phyloP scores from a whole-genome alignment of 1,140 invertebrate species.

The Drosophila orosa region DNA sequence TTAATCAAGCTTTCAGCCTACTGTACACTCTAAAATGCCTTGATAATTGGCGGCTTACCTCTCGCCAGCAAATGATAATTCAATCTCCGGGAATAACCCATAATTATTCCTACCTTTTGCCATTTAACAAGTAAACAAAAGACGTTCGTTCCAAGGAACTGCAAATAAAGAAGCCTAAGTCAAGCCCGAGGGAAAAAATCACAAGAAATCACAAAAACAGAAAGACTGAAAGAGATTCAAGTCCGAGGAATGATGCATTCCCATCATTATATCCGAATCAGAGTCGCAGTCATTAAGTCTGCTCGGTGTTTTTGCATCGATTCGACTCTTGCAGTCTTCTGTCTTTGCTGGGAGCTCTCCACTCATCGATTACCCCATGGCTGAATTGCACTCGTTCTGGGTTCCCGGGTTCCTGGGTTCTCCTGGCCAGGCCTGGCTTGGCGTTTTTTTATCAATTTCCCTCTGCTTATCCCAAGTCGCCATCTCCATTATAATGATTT shows the following conservation, averaged over 20 bases:
- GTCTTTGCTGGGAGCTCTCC: conserved; percentile 19
- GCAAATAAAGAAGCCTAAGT: conserved; percentile 17
- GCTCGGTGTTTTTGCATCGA: conserved; percentile 37
- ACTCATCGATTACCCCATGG: conserved; percentile 54
- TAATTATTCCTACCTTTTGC: conserved; percentile 26
- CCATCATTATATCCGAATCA: conserved; percentile 57
- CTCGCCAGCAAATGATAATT: conserved; percentile 35
- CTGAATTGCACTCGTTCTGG: conserved; percentile 40
- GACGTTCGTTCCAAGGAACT: conserved; percentile 18
- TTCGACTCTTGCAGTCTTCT: conserved; percentile 26
- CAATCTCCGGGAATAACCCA: conserved; percentile 30
- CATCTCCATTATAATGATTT: conserved; percentile 68
- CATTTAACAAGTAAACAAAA: conserved; percentile 49
- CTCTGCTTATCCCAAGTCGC: conserved; percentile 40
- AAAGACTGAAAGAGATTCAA: conserved; percentile 6
- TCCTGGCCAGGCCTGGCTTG: conserved; percentile 13
- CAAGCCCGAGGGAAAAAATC: neutral
- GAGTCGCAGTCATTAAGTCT: conserved; percentile 51
- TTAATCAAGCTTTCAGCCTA: conserved; percentile 14
- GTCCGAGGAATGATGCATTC: conserved; percentile 31
- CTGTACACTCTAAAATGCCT: conserved; percentile 25
- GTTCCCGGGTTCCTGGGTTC: neutral
- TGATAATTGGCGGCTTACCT: conserved; percentile 39
- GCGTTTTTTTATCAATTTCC: conserved; percentile 60
- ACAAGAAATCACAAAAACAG: conserved; percentile 2